Percentiles rank a stretch among this genome's conserved stretches.
phyloP scores from a whole-genome alignment of 2,888 invertebrate species.

The Abrostola tripartita region DNA sequence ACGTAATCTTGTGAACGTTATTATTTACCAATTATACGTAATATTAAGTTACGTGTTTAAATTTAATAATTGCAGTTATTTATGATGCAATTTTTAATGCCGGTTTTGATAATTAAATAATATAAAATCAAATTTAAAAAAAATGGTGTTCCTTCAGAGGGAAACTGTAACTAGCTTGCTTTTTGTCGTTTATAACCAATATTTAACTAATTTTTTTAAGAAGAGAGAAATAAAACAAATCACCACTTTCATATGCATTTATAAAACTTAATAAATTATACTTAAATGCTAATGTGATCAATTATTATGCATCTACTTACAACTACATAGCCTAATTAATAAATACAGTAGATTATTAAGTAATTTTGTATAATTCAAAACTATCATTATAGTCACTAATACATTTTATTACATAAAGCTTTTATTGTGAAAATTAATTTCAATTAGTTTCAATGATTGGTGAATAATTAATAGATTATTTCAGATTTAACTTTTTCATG shows the following conservation, averaged over 20 bases:
- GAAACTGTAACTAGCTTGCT: too few species aligned
- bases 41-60: too few species aligned
- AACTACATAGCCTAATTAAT: constrained; percentile 3
- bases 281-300: constrained; percentile 30
- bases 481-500: too few species aligned
- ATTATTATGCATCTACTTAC: constrained; percentile 32
- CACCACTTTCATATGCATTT: constrained; percentile 25
- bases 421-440: constrained; percentile 5
- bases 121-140: too few species aligned
- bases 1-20: too few species aligned
- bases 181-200: too few species aligned
- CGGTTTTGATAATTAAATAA: too few species aligned
- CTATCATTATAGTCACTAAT: constrained; percentile 7
- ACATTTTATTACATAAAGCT: constrained; percentile 3
- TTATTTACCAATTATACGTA: too few species aligned
- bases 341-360: constrained; percentile 42
- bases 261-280: constrained; percentile 50
- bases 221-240: constrained; percentile 16
- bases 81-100: too few species aligned
- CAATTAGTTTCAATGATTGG: neutral
- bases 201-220: neutral
- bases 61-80: too few species aligned
- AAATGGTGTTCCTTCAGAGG: too few species aligned
- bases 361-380: constrained; percentile 11
- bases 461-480: too few species aligned